phyloP scores from a whole-genome alignment of 92 coral and sea anemone genomes.

The Chrysogorgia sp. region DNA sequence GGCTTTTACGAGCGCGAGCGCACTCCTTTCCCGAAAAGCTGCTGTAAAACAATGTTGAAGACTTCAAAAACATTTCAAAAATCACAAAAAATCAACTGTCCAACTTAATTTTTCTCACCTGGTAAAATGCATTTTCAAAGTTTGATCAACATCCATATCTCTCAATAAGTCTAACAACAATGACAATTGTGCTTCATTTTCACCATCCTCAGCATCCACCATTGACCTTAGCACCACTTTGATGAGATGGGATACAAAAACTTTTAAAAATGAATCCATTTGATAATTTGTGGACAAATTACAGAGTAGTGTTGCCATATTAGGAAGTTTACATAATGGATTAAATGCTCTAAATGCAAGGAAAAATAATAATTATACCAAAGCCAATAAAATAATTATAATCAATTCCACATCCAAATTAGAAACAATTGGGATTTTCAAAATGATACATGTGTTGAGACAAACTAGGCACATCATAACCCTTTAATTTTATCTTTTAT shows the following conservation, averaged over 20 bases:
- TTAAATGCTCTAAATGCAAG: constrained; percentile 40
- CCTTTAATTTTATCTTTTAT: too few relatives aligned
- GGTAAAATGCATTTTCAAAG: constrained; percentile 6
- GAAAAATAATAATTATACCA: too few relatives aligned
- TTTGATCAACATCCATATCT: constrained; percentile 21
- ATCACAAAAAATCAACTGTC: neutral
- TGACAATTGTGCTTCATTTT: neutral
- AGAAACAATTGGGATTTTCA: too few relatives aligned
- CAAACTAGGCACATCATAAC: too few relatives aligned
- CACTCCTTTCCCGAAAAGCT: too few relatives aligned
- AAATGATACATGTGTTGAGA: too few relatives aligned
- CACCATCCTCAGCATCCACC: constrained; percentile 6
- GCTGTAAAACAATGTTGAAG: too few relatives aligned
- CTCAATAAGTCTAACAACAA: constrained; percentile 23
- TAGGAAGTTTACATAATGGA: constrained; percentile 62
- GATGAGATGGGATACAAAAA: constrained; percentile 72
- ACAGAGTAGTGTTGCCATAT: constrained; percentile 55
- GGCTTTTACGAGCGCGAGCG: too few relatives aligned
- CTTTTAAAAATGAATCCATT: constrained; percentile 68
- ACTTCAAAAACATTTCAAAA: neutral
- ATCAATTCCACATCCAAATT: too few relatives aligned
- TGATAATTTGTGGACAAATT: constrained; percentile 59
- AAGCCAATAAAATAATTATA: too few relatives aligned
- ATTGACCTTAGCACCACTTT: neutral
- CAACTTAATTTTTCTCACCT: constrained; percentile 7